Conservation (phyloP, 2,797 vertebrate species). For the Delichon dasypus region DNA sequence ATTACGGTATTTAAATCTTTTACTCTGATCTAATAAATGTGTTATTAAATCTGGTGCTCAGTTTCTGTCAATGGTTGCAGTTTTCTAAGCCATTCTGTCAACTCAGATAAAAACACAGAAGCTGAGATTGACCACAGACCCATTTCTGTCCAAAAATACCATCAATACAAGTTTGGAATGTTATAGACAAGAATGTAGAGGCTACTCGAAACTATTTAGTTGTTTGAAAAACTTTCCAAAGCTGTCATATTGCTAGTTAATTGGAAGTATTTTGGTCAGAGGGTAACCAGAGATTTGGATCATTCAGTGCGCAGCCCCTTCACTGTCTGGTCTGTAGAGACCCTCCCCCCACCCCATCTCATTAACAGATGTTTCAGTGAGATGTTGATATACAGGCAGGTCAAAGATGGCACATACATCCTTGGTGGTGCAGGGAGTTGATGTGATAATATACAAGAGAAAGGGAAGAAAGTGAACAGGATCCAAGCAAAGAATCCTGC, state of each 20-base stretch:
- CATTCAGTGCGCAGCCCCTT: not conserved
- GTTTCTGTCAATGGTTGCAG: not conserved
- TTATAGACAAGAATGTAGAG: not conserved
- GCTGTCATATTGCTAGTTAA: not conserved
- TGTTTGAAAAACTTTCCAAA: not conserved
- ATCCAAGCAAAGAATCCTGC: not conserved
- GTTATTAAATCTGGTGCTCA: not conserved
- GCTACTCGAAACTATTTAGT: not conserved
- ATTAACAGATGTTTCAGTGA: not conserved
- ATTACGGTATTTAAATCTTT: not conserved
- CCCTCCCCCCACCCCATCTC: not conserved
- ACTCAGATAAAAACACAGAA: not conserved
- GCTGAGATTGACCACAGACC: not conserved
- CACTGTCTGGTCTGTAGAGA: rapidly evolving
- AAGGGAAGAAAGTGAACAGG: not conserved
- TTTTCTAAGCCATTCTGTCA: not conserved
- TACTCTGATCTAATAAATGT: not conserved
- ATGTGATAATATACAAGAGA: not conserved
- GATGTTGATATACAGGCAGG: not conserved
- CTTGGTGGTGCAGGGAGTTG: not conserved
- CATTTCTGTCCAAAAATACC: not conserved
- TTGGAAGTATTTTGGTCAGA: not conserved
- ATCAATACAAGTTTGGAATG: not conserved
- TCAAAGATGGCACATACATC: not conserved
- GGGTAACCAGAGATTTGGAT: not conserved